Percentiles rank a stretch among this genome's conserved stretches.
These are phyloP conservation scores for Apostichopus leukothele DNA, from an alignment of 53 echinoderm and acorn worm genomes.

Conservation along the genomic window DNA sequence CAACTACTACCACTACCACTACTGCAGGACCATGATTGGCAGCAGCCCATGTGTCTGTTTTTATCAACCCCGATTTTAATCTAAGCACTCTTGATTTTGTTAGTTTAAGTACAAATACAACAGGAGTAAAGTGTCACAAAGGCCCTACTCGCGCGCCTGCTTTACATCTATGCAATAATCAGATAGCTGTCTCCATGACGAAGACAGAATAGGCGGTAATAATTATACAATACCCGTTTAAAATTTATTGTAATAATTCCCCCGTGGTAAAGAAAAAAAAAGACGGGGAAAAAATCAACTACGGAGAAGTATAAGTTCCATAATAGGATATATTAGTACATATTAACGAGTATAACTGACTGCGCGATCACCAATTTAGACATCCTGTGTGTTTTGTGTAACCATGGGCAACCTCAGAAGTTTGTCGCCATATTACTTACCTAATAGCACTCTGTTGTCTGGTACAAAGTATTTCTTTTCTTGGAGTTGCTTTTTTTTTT, in stretches of 20 bases:
- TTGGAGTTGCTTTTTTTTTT: background rate
- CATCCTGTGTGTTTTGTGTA: slow-evolving; percentile 2
- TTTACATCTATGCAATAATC: slow-evolving; percentile 25
- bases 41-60: slow-evolving; percentile 10
- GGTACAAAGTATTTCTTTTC: background rate
- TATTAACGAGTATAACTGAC: background rate
- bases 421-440: slow-evolving; percentile 14
- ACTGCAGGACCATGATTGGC: background rate
- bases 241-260: slow-evolving; percentile 14
- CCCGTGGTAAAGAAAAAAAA: background rate
- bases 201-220: slow-evolving; percentile 22
- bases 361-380: background rate
- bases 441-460: slow-evolving; percentile 7
- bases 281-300: background rate
- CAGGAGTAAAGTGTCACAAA: slow-evolving; percentile 36
- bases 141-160: slow-evolving; percentile 18
- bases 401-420: background rate
- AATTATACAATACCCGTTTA: slow-evolving; percentile 16
- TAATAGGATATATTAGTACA: background rate
- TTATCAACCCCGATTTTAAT: background rate
- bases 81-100: slow-evolving; percentile 24
- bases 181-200: slow-evolving; percentile 25
- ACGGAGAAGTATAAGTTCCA: background rate
- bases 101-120: slow-evolving; percentile 32
- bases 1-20: background rate